These are phyloP conservation scores for Mesorhabditis sp. DNA, from an alignment of 2,888 invertebrate genomes.

Conservation along the genomic window DNA sequence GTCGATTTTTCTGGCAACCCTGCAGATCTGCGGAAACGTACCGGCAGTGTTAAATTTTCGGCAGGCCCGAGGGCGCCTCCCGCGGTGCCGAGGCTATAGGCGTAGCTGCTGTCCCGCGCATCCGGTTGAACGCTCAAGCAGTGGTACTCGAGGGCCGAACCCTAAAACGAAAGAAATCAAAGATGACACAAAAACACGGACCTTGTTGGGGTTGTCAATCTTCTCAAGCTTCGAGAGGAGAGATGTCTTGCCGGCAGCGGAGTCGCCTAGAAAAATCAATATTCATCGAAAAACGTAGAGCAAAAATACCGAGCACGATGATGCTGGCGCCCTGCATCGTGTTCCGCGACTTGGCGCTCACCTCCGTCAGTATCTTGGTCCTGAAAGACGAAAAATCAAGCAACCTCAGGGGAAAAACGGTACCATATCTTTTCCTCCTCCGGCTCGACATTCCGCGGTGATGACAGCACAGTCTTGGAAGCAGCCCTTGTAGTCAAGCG, in stretches of 20 bases:
- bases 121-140: conserved; percentile 50
- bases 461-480: too few relatives aligned
- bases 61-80: conserved; percentile 44
- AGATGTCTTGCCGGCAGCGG: conserved; percentile 45
- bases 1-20: neutral
- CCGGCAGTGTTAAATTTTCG: conserved; percentile 35
- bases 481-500: too few relatives aligned
- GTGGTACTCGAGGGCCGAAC: conserved; percentile 52
- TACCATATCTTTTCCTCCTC: conserved; percentile 33
- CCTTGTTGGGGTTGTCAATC: conserved; percentile 21
- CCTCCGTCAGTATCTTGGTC: conserved; percentile 41
- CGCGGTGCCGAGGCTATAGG: conserved; percentile 51
- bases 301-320: conserved; percentile 39
- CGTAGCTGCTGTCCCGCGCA: conserved; percentile 47
- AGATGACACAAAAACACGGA: neutral
- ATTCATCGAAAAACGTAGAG: conserved; percentile 3
- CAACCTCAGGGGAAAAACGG: conserved; percentile 9
- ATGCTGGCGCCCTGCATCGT: conserved; percentile 40
- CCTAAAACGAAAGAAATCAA: neutral
- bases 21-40: neutral
- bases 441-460: neutral
- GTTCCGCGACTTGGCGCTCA: conserved; percentile 40
- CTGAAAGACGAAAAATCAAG: conserved; percentile 21
- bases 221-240: conserved; percentile 42
- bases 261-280: conserved; percentile 30